phyloP scores from a whole-genome alignment of 1,140 invertebrate species.

The Zaprionus africanus region DNA sequence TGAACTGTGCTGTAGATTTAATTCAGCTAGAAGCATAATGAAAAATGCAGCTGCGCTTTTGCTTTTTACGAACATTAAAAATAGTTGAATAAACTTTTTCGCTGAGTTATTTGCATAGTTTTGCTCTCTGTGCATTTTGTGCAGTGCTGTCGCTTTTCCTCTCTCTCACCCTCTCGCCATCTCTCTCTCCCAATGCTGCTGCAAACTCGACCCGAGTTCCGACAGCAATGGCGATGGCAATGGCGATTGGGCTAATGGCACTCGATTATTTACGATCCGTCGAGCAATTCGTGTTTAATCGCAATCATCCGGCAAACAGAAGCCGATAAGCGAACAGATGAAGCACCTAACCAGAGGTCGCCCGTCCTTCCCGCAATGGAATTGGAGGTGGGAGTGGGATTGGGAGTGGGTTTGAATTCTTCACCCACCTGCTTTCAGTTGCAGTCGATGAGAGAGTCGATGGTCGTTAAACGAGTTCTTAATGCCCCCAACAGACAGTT shows the following conservation, averaged over 20 bases:
- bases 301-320: slow-evolving; percentile 55
- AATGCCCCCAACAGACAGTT: slow-evolving; percentile 49
- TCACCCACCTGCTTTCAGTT: slow-evolving; percentile 24
- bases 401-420: not conserved
- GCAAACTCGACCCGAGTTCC: not conserved
- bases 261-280: slow-evolving; percentile 67
- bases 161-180: no score
- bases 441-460: slow-evolving; percentile 10
- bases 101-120: slow-evolving; percentile 66
- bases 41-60: slow-evolving; percentile 63
- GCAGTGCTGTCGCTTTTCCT: slow-evolving; percentile 14
- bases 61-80: slow-evolving; percentile 52
- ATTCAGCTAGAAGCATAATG: slow-evolving; percentile 61
- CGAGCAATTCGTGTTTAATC: slow-evolving; percentile 64
- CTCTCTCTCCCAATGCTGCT: not conserved
- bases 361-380: not conserved
- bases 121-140: slow-evolving; percentile 45
- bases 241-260: slow-evolving; percentile 57
- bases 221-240: slow-evolving; percentile 7
- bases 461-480: slow-evolving; percentile 62
- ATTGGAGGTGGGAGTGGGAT: not conserved
- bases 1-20: slow-evolving; percentile 38
- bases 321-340: slow-evolving; percentile 54
- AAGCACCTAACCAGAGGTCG: slow-evolving; percentile 36
- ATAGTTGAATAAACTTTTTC: slow-evolving; percentile 65